phyloP scores from a whole-genome alignment of 1,140 invertebrate species.

The Nautilus pompilius region DNA sequence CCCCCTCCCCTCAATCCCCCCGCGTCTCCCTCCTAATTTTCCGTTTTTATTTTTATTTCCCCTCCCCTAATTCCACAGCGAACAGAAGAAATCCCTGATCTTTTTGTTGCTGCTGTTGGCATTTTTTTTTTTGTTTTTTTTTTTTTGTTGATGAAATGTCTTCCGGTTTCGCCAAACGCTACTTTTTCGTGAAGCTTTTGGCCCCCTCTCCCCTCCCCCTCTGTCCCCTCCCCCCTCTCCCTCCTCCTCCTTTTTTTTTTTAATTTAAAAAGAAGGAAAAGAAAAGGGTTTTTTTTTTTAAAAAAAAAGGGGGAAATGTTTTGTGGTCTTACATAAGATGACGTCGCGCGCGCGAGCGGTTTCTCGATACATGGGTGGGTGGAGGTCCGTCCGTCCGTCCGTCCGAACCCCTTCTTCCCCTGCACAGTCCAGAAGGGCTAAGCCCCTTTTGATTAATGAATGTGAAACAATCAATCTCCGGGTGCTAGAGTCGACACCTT shows the following conservation, averaged over 20 bases:
- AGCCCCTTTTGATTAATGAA: no score
- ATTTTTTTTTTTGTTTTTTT: neutral
- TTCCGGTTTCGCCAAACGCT: neutral
- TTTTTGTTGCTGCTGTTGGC: neutral
- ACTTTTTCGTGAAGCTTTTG: neutral
- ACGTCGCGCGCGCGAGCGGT: no score
- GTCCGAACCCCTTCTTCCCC: no score
- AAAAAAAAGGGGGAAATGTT: neutral
- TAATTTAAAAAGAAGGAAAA: neutral
- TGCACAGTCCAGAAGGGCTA: no score
- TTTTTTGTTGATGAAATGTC: neutral
- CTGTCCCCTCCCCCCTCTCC: no score
- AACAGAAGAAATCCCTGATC: neutral
- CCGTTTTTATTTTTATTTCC: neutral
- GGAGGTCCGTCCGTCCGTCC: no score
- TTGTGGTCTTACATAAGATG: neutral
- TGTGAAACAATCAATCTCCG: neutral
- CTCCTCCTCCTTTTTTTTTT: neutral
- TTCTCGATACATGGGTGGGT: no score
- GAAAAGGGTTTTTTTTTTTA: neutral
- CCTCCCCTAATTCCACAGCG: no score
- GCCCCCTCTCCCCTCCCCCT: neutral
- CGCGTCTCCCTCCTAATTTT: neutral
- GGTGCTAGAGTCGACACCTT: neutral
- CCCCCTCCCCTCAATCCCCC: neutral